A percentile compares a stretch with the other conserved stretches of the same genome.
Conservation (phyloP, 2,113 vertebrate genomes). For the Nothobranchius kuhntae region DNA sequence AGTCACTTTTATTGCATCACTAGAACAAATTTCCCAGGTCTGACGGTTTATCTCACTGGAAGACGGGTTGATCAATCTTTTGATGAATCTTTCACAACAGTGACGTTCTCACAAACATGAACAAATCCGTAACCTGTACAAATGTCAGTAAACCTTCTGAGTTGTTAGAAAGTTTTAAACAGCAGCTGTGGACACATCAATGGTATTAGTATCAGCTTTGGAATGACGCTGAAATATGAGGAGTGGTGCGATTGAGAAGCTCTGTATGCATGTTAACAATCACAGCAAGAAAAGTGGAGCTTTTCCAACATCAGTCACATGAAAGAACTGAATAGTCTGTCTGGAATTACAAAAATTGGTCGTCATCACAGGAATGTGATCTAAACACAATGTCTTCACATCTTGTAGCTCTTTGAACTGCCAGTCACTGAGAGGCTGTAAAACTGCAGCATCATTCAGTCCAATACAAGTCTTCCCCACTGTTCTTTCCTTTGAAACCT, state of each 20-base stretch:
- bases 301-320: conserved; percentile 27
- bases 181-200: neutral
- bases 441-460: conserved; percentile 24
- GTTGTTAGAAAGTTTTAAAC: too few relatives aligned
- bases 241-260: conserved; percentile 1
- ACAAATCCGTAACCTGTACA: too few relatives aligned
- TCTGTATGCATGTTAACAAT: neutral
- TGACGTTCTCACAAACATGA: too few relatives aligned
- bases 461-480: neutral
- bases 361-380: conserved; percentile 35
- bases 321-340: conserved; percentile 2
- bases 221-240: conserved; percentile 14
- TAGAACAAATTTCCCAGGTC: too few relatives aligned
- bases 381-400: conserved; percentile 29
- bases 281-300: neutral
- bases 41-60: too few relatives aligned
- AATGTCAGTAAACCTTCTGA: too few relatives aligned
- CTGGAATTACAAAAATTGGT: conserved; percentile 43
- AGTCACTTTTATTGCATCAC: too few relatives aligned
- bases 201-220: conserved; percentile 23
- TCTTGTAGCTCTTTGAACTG: conserved; percentile 57
- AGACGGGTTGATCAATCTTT: too few relatives aligned
- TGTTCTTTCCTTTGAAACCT: conserved; percentile 9
- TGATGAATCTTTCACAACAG: too few relatives aligned
- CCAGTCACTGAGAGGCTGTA: conserved; percentile 34